phyloP scores from a whole-genome alignment of 1,140 invertebrate genomes.

The Pseudomyrmex pallidus region DNA sequence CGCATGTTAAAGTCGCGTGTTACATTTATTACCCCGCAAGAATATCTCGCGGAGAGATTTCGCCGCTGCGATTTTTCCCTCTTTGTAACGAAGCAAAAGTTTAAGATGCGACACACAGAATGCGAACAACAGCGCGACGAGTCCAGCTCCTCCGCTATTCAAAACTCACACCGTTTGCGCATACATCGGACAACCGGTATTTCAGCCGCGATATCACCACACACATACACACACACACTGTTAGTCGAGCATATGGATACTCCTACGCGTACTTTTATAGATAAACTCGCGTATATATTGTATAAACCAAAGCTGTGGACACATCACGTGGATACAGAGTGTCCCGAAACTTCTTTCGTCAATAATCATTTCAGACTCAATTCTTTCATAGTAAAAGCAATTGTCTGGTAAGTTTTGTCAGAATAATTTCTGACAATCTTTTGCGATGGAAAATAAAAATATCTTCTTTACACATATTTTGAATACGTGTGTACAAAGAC shows the following conservation, averaged over 20 bases:
- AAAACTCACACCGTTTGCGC: neutral
- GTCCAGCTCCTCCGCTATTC: neutral
- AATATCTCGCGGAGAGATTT: neutral
- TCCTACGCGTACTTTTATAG: slow-evolving; percentile 20
- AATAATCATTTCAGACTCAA: neutral
- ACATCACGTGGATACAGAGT: slow-evolving; percentile 4
- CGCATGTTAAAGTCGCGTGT: neutral
- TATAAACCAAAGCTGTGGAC: slow-evolving; percentile 19
- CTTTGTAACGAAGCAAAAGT: neutral
- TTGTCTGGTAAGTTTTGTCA: neutral
- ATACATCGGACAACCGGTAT: slow-evolving; percentile 1
- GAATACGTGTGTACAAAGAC: too few relatives aligned
- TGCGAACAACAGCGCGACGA: slow-evolving; percentile 41
- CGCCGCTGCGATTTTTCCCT: neutral
- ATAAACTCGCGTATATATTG: slow-evolving; percentile 4
- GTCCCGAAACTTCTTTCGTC: slow-evolving; percentile 4
- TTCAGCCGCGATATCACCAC: slow-evolving; percentile 21
- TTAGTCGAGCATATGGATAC: slow-evolving; percentile 12
- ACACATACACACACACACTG: neutral
- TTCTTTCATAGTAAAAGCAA: neutral
- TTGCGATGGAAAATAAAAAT: too few relatives aligned
- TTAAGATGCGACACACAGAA: neutral
- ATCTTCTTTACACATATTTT: too few relatives aligned
- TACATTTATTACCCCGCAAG: neutral
- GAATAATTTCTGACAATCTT: neutral